Conservation (phyloP, 1,140 invertebrate genomes). For the Caerostris extrusa region DNA sequence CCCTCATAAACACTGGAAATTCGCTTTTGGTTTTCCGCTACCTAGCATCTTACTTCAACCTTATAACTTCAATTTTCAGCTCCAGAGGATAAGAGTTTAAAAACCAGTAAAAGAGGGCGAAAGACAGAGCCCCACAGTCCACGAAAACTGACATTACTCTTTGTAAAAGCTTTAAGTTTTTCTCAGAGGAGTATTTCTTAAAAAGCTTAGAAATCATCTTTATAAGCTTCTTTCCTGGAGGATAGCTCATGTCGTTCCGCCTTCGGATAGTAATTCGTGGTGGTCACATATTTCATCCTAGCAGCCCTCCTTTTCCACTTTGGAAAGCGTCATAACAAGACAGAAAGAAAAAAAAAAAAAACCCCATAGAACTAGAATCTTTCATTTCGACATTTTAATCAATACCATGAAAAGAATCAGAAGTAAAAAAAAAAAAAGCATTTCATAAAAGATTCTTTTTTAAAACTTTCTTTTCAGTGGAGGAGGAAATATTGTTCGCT, state of each 20-base stretch:
- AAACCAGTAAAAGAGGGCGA: constrained; percentile 30
- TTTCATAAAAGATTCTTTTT: constrained; percentile 23
- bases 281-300: constrained; percentile 31
- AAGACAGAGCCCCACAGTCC: constrained; percentile 17
- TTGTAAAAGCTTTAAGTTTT: constrained; percentile 43
- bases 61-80: constrained; percentile 57
- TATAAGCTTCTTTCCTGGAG: constrained; percentile 47
- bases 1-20: constrained; percentile 35
- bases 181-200: constrained; percentile 34
- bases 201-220: constrained; percentile 50
- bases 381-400: constrained; percentile 67
- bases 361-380: constrained; percentile 34
- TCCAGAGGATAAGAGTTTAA: constrained; percentile 58
- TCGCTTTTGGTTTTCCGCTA: constrained; percentile 25
- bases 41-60: constrained; percentile 26
- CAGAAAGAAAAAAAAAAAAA: constrained; percentile 2
- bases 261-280: constrained; percentile 43
- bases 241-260: constrained; percentile 44
- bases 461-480: not conserved
- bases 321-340: constrained; percentile 51
- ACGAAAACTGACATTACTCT: constrained; percentile 36
- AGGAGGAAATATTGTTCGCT: constrained; percentile 34
- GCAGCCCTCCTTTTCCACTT: constrained; percentile 15
- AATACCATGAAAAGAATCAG: constrained; percentile 44
- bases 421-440: constrained; percentile 10